A percentile compares a stretch with the other conserved stretches of the same genome.
phyloP scores from a whole-genome alignment of 2,888 invertebrate species.

The Erebia palarica region DNA sequence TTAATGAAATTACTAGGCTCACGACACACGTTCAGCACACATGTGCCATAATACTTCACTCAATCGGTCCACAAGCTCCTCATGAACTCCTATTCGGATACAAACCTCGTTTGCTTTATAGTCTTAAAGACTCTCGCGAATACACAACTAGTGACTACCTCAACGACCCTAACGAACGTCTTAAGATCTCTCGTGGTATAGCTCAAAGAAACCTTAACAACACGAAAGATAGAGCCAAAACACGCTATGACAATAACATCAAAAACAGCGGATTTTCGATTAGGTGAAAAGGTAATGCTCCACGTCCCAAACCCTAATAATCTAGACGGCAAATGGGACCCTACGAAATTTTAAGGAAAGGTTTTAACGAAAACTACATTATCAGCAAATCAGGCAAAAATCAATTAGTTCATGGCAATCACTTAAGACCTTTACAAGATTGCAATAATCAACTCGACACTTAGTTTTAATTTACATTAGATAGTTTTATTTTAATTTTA shows the following conservation, averaged over 20 bases:
- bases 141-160: conserved; percentile 36
- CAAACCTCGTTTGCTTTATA: conserved; percentile 28
- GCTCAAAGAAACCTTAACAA: conserved; percentile 41
- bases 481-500: no score
- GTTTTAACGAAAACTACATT: conserved; percentile 40
- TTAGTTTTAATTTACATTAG: conserved; percentile 12
- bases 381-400: conserved; percentile 36
- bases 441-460: background rate
- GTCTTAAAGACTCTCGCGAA: background rate
- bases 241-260: conserved; percentile 46
- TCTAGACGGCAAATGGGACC: conserved; percentile 49
- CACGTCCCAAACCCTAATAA: conserved; percentile 48
- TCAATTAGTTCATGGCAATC: conserved; percentile 39
- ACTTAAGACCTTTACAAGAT: conserved; percentile 34
- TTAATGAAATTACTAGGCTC: conserved; percentile 48
- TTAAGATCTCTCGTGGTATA: conserved; percentile 44
- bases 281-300: conserved; percentile 40
- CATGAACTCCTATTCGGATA: conserved; percentile 28
- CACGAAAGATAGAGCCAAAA: conserved; percentile 51
- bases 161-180: conserved; percentile 45
- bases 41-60: conserved; percentile 29
- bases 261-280: conserved; percentile 43
- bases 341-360: conserved; percentile 43
- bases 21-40: conserved; percentile 44
- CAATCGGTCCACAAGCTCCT: conserved; percentile 28